A percentile compares a stretch with the other conserved stretches of the same genome.
phyloP scores from a whole-genome alignment of 2,113 vertebrate species.

The Pseudorhombus dupliciocellatus region DNA sequence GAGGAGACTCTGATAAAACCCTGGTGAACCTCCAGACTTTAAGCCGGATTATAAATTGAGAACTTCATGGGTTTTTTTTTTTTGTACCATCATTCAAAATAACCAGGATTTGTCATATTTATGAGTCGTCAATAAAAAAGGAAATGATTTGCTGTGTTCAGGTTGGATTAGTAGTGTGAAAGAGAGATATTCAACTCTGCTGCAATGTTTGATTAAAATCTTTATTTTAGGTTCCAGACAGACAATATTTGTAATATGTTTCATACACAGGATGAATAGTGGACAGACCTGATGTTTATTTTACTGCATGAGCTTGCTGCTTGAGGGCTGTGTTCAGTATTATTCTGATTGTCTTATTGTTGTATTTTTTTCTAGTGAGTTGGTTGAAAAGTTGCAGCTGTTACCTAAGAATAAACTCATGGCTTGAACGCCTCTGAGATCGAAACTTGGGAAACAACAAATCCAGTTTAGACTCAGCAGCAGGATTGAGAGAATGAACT shows the following conservation, averaged over 20 bases:
- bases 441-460: too few relatives aligned
- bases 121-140: constrained; percentile 11
- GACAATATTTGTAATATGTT: not conserved
- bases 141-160: constrained; percentile 34
- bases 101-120: constrained; percentile 48
- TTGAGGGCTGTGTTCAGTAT: too few relatives aligned
- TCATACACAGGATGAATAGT: not conserved
- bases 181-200: not conserved
- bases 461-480: constrained; percentile 33
- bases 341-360: too few relatives aligned
- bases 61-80: constrained; percentile 44
- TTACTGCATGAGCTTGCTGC: too few relatives aligned
- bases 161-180: constrained; percentile 40
- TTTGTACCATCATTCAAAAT: constrained; percentile 49
- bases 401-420: not conserved
- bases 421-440: too few relatives aligned
- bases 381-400: too few relatives aligned
- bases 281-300: not conserved
- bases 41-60: constrained; percentile 60
- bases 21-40: constrained; percentile 57
- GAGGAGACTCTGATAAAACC: constrained; percentile 49
- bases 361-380: too few relatives aligned
- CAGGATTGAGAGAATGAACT: constrained; percentile 36
- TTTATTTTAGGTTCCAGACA: too few relatives aligned
- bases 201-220: not conserved